Percentiles rank a stretch among this genome's conserved stretches.
These are phyloP conservation scores for Cylas formicarius DNA, from an alignment of 1,140 invertebrate genomes.

Conservation along the genomic window DNA sequence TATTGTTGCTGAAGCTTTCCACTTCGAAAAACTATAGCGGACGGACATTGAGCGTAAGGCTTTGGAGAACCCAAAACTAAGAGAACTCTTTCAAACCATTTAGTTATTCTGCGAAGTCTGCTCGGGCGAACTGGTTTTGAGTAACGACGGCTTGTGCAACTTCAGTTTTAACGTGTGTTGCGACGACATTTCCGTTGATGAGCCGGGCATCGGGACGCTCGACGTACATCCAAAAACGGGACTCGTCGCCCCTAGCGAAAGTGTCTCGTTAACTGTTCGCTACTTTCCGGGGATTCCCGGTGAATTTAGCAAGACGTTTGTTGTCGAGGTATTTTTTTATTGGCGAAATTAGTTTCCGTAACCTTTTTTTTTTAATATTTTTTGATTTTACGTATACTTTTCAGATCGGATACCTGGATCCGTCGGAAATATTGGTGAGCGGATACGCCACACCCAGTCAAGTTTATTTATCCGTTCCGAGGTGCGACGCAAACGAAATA, in stretches of 20 bases:
- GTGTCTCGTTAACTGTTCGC: slow-evolving; percentile 27
- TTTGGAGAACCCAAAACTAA: no score
- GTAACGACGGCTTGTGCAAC: slow-evolving; percentile 16
- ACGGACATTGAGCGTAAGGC: no score
- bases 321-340: slow-evolving; percentile 22
- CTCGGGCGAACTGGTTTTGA: slow-evolving; percentile 13
- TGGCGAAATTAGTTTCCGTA: background rate
- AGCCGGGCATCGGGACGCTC: slow-evolving; percentile 26
- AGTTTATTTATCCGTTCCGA: slow-evolving; percentile 35
- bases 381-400: slow-evolving; percentile 2
- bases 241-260: slow-evolving; percentile 27
- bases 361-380: slow-evolving; percentile 1
- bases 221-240: slow-evolving; percentile 29
- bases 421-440: slow-evolving; percentile 33
- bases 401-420: slow-evolving; percentile 36
- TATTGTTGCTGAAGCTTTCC: no score
- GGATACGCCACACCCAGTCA: slow-evolving; percentile 42
- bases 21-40: no score
- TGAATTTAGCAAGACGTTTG: slow-evolving; percentile 29
- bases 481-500: slow-evolving; percentile 23
- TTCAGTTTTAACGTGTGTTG: slow-evolving; percentile 16
- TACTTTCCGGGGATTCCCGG: slow-evolving; percentile 34
- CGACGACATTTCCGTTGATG: background rate
- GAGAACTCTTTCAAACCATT: no score
- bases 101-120: slow-evolving; percentile 32